Evolutionary conservation across 2,113 vertebrate species (phyloP).

Genomic region (Notiomystis cincta): DNA sequence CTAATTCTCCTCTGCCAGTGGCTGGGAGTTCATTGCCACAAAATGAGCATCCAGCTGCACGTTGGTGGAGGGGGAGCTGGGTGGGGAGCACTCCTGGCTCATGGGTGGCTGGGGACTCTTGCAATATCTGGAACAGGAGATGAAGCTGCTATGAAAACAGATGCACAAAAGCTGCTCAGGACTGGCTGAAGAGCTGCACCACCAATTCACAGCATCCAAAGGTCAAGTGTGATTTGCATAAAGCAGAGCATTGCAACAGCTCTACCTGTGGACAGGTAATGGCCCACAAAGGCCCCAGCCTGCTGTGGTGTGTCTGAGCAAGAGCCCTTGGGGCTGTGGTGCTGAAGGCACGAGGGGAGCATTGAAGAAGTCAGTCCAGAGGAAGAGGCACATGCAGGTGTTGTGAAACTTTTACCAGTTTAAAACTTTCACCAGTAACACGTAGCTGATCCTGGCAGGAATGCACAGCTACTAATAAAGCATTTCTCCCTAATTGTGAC

Average conservation of each 20-base stretch:
- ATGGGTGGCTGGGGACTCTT: accelerated
- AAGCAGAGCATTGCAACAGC: neutral
- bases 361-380: neutral
- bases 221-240: neutral
- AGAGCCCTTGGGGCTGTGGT: neutral
- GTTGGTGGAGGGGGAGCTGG: neutral
- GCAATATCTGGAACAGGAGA: neutral
- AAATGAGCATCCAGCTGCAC: neutral
- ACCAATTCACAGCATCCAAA: neutral
- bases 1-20: neutral
- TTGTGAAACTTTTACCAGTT: neutral
- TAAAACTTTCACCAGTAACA: neutral
- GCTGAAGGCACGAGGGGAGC: neutral
- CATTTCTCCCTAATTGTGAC: neutral
- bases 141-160: neutral
- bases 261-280: accelerated
- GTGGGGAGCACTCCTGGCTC: neutral
- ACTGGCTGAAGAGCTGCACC: neutral
- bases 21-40: neutral
- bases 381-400: neutral
- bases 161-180: neutral
- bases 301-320: neutral
- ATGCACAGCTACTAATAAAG: neutral
- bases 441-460: neutral
- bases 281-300: neutral